A percentile compares a stretch with the other conserved stretches of the same genome.
Evolutionary conservation across 2,797 vertebrate genomes (phyloP).

Genomic region (Enoplosus armatus): DNA sequence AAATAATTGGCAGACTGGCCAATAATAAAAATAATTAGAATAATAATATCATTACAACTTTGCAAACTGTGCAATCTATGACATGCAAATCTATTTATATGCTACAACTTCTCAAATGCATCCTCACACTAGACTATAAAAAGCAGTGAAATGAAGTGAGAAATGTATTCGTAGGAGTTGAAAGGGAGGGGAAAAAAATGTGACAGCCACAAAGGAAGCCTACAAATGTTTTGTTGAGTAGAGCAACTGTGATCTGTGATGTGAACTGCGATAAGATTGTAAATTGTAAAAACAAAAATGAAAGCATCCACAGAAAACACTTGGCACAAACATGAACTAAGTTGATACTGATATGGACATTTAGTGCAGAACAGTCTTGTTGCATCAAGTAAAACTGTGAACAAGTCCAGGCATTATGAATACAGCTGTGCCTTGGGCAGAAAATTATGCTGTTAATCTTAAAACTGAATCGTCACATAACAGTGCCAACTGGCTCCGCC

Average conservation of each 20-base stretch:
- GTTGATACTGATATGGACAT: neutral
- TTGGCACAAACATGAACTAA: neutral
- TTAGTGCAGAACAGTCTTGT: neutral
- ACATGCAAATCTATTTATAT: neutral
- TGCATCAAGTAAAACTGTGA: constrained; percentile 9
- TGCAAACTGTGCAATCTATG: neutral
- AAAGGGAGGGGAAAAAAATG: neutral
- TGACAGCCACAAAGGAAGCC: neutral
- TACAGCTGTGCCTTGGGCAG: neutral
- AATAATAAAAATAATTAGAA: neutral
- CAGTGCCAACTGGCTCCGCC: neutral
- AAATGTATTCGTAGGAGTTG: neutral
- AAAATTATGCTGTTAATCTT: neutral
- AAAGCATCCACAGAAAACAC: neutral
- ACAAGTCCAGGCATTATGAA: constrained; percentile 29
- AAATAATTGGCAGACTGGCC: neutral
- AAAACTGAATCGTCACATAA: neutral
- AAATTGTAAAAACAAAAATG: too few species aligned
- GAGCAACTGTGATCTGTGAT: neutral
- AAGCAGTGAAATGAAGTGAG: neutral
- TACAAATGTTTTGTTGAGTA: neutral
- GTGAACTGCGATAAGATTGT: too few species aligned
- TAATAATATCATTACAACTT: too few species aligned
- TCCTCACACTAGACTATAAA: neutral
- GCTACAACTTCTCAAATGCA: neutral